Base-by-base conservation (phyloP, 1,140 invertebrate species). In the Aphidius gifuensis region DNA sequence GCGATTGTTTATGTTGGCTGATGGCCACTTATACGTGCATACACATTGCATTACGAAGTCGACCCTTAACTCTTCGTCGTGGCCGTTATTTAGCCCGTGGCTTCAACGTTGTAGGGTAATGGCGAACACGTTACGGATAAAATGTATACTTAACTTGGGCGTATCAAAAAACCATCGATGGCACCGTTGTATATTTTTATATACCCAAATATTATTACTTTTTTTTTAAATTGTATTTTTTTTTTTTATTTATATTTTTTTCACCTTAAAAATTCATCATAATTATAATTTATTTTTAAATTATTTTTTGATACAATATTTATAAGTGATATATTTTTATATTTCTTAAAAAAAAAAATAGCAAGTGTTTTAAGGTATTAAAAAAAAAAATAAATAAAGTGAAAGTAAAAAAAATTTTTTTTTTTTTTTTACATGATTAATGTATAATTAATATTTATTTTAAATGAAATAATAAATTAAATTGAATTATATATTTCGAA, bases 1-100 rank as follows among this genome's bases (percentile, higher is more conserved):
- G 74, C 77, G 78, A 80, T 81, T 81, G 80, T 80, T 81, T 80
- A 81, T 81, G 78, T 81, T 80, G 78, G 76, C 77, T 80, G 78
- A 80, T 81, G 76, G 79, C 80, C 80, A 81, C 78, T 81, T 81
- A 80, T 72, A 71, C 64, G 40, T 78, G 71, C 74, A 76, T 76
- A 78, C 74, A 78, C 74, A 75, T 75, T 73, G 71, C 71, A 78
- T 80, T 79, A 80, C 71, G 16, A 39, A 43, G 21, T 21, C 46
- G 47, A 50, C 61, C 61, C 51, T 49, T 55, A 55, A 55, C 42
- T 56, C 44, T 48, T 23, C 38, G 23, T 9, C 23, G 44, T 69
- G 59, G 64, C 73, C 75, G 71, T 77, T 77, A 78, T 74, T 77
- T 76, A 77, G 74, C 39, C 69, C 71, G 71, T 79, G 71, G 74